Evolutionary conservation across 2,888 invertebrate species (phyloP), one percentile per base, ranked within the genome.

Genomic region (Dinocampus coccinellae): DNA sequence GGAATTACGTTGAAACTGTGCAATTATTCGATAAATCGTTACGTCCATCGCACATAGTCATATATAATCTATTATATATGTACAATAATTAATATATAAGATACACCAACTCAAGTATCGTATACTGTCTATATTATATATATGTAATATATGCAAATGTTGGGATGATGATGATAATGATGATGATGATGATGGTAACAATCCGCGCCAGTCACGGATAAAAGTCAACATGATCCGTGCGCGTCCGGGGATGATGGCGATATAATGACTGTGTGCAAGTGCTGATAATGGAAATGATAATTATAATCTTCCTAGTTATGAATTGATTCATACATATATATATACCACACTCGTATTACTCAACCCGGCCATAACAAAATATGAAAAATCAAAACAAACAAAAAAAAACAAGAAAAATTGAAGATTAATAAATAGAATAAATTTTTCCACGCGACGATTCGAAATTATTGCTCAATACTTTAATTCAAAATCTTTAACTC

Each of bases 11-110:
- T 52, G 58, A 65, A 60, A 22, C 65, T 39, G 58, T 65, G 53
- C 60, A 70, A 70, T 70, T 70, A 70, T 52, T n/a, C 16, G 52
- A 65, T 70, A 70, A 70, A 70, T 70, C 60, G 58, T 64, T 65
- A 70, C 26, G 65, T 47, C 34, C 13, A 52, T 33, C 20, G 47
- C 34, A 29, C 36, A 29, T 16, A 58, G 20, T 60, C 47, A 65
- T 64, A 47, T 64, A 70, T 55, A 55, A 70, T 70, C 65, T 70
- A 70, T 65, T 60, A 60, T 58, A 65, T 26, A 55, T n/a, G 29
- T 16, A 64, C 58, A 39, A 66, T 67, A 71, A 71, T 71, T 71
- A 71, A 71, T 66, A 22, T 24, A 70, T 65, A 58, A 58, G 57
- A 58, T 67, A 65, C 52, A 13, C 65, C 4, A n/a, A 26, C 26